Percentiles rank a stretch among this genome's conserved stretches.
These are phyloP conservation scores for Julus scanicus DNA, from an alignment of 2,888 invertebrate species.

Conservation along the genomic window DNA sequence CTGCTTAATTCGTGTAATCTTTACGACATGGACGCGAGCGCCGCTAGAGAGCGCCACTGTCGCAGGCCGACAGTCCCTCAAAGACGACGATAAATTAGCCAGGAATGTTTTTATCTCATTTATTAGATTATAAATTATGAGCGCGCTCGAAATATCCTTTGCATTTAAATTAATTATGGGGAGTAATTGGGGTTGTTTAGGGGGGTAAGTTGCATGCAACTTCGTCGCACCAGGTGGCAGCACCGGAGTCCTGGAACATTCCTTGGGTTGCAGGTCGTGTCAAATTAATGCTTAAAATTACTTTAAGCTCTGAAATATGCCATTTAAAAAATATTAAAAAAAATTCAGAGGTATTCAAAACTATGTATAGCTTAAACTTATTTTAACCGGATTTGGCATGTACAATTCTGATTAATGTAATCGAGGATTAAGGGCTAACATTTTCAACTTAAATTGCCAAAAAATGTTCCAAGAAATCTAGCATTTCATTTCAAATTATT, in stretches of 20 bases:
- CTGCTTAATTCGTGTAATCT: background rate
- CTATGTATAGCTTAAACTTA: too few relatives aligned
- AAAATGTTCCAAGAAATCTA: too few relatives aligned
- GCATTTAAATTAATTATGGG: constrained; percentile 33
- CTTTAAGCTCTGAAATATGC: too few relatives aligned
- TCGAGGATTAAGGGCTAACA: too few relatives aligned
- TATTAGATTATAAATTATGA: constrained; percentile 37
- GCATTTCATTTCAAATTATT: too few relatives aligned
- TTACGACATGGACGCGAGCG: background rate
- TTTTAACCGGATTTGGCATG: too few relatives aligned
- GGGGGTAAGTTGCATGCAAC: background rate
- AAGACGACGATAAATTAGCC: constrained; percentile 42
- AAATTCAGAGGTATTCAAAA: too few relatives aligned
- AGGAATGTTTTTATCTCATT: constrained; percentile 42
- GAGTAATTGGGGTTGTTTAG: background rate
- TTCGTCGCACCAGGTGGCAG: background rate
- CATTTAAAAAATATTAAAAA: too few relatives aligned
- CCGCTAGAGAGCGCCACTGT: background rate
- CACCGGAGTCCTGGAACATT: background rate
- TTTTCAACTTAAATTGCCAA: too few relatives aligned
- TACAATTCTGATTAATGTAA: too few relatives aligned
- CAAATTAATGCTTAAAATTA: background rate
- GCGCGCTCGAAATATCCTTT: background rate
- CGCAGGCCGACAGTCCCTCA: background rate
- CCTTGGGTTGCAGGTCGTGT: background rate